Percentiles rank a stretch among this genome's conserved stretches.
These are phyloP conservation scores for Acrocera orbiculus DNA, from an alignment of 2,888 invertebrate genomes.

Conservation along the genomic window DNA sequence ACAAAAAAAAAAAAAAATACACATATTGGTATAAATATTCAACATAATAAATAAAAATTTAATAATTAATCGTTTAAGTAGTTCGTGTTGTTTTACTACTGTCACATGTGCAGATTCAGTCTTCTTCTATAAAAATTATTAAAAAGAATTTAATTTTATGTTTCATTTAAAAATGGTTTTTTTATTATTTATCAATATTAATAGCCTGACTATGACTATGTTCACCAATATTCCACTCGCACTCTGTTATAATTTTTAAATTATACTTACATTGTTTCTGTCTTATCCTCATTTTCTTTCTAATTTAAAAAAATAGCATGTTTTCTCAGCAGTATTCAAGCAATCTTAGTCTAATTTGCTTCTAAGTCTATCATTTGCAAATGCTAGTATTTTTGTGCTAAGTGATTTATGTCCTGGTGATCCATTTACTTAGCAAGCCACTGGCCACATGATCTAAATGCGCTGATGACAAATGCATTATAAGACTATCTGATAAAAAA, in stretches of 20 bases:
- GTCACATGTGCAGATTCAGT: constrained; percentile 43
- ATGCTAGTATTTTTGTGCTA: constrained; percentile 20
- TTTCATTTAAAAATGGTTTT: too few species aligned
- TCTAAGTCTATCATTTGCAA: constrained; percentile 32
- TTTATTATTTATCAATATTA: too few species aligned
- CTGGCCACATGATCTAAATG: constrained; percentile 29
- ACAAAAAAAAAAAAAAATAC: constrained; percentile 2
- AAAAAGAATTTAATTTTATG: constrained; percentile 1
- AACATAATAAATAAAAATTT: not conserved
- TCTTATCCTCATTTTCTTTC: constrained; percentile 36
- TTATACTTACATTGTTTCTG: constrained; percentile 35
- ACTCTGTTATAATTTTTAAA: constrained; percentile 34
- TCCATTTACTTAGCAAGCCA: constrained; percentile 24
- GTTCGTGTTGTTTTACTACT: constrained; percentile 45
- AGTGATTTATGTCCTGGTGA: constrained; percentile 27
- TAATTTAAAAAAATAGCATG: constrained; percentile 34
- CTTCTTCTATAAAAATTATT: constrained; percentile 33
- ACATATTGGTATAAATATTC: not conserved
- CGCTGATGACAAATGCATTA: constrained; percentile 31
- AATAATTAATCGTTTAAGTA: constrained; percentile 53
- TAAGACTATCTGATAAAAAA: constrained; percentile 52
- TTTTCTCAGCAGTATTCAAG: constrained; percentile 36
- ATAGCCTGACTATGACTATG: too few species aligned
- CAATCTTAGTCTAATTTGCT: constrained; percentile 39
- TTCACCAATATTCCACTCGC: constrained; percentile 35